Conservation (phyloP, 2,888 invertebrate species). For the Cloeon dipterum region DNA sequence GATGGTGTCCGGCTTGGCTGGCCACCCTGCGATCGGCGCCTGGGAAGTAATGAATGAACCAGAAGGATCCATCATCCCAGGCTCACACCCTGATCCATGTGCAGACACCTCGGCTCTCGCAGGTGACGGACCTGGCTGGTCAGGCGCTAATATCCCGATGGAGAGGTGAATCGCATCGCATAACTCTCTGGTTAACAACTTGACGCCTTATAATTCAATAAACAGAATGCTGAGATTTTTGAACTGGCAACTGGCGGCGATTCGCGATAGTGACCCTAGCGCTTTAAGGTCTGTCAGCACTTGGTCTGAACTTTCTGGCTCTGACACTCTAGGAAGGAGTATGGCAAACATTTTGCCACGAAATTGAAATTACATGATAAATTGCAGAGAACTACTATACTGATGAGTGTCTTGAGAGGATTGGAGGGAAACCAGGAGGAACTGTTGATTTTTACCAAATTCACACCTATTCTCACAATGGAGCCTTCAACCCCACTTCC, state of each 20-base stretch:
- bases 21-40: conserved; percentile 12
- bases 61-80: conserved; percentile 11
- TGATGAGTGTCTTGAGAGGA: conserved; percentile 8
- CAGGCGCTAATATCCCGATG: conserved; percentile 8
- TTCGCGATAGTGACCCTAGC: conserved; percentile 10
- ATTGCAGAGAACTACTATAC: conserved; percentile 8
- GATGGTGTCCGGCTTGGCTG: conserved; percentile 9
- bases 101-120: conserved; percentile 10
- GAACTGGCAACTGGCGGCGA: conserved; percentile 11
- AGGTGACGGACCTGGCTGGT: conserved; percentile 12
- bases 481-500: conserved; percentile 10
- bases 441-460: conserved; percentile 13
- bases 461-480: conserved; percentile 11
- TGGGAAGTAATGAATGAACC: conserved; percentile 14
- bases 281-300: conserved; percentile 12
- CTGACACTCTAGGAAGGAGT: not conserved
- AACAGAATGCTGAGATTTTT: conserved; percentile 10
- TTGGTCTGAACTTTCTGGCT: conserved; percentile 7
- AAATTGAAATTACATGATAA: not conserved
- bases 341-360: not conserved
- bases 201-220: no score
- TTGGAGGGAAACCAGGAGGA: conserved; percentile 9
- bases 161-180: no score
- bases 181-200: no score
- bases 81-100: conserved; percentile 10